These are phyloP conservation scores for Aproaerema taeniolella DNA, from an alignment of 2,888 invertebrate species.

Conservation along the genomic window DNA sequence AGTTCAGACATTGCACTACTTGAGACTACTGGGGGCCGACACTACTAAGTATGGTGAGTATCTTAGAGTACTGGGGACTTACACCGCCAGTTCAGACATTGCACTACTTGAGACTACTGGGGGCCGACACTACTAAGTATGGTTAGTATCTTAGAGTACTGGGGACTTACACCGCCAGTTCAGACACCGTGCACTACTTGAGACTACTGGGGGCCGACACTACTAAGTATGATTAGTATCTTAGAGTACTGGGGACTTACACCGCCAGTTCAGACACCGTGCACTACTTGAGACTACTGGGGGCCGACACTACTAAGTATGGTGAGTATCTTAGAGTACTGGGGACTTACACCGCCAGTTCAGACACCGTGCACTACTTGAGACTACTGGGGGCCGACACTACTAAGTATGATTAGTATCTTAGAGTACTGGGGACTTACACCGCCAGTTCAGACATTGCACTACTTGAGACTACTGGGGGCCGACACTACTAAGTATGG, in stretches of 20 bases:
- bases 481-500: constrained; percentile 92
- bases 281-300: constrained; percentile 90
- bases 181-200: constrained; percentile 92
- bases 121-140: constrained; percentile 90
- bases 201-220: constrained; percentile 91
- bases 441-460: constrained; percentile 93
- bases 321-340: constrained; percentile 69
- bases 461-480: constrained; percentile 90
- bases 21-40: constrained; percentile 91
- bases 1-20: constrained; percentile 92
- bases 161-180: no score
- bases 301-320: constrained; percentile 90
- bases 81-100: no score
- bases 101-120: constrained; percentile 90
- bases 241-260: not conserved
- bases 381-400: constrained; percentile 91
- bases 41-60: constrained; percentile 88
- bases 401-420: constrained; percentile 86
- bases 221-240: constrained; percentile 86
- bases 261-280: no score
- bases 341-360: no score
- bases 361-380: constrained; percentile 92
- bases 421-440: not conserved
- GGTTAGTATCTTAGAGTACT: constrained; percentile 69
- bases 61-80: not conserved